Percentiles rank a stretch among this genome's conserved stretches.
Conservation (phyloP, 2,797 vertebrate genomes). For the Gambelia wislizenii region DNA sequence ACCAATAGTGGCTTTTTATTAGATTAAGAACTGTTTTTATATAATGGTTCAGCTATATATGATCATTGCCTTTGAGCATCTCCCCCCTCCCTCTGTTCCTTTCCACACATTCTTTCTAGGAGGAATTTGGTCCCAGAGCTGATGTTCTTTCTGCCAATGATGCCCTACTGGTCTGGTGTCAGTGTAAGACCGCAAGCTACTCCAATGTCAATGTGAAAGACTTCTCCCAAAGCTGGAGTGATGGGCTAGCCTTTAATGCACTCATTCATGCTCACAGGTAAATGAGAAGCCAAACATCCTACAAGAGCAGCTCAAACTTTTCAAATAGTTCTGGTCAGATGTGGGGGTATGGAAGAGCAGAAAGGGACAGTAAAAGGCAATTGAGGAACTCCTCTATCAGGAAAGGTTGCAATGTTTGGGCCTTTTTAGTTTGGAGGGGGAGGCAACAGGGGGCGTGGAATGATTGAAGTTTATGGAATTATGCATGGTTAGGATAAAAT, state of each 20-base stretch:
- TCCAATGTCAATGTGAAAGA: conserved; percentile 85
- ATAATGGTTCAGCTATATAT: background rate
- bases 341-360: background rate
- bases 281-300: background rate
- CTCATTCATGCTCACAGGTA: conserved; percentile 92
- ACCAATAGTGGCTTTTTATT: background rate
- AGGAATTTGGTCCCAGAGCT: conserved; percentile 79
- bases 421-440: background rate
- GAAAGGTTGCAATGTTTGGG: background rate
- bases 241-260: conserved; percentile 90
- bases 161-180: conserved; percentile 92
- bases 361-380: background rate
- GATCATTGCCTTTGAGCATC: background rate
- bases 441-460: background rate
- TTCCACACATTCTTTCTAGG: conserved; percentile 70
- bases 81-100: background rate
- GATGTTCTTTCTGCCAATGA: conserved; percentile 88
- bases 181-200: conserved; percentile 88
- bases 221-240: conserved; percentile 91
- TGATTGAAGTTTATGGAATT: background rate
- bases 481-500: background rate
- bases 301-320: background rate
- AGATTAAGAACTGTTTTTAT: background rate
- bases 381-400: background rate
- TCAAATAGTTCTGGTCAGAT: background rate